phyloP scores from a whole-genome alignment of 2,113 vertebrate species.

The Onychorhynchus coronatus region DNA sequence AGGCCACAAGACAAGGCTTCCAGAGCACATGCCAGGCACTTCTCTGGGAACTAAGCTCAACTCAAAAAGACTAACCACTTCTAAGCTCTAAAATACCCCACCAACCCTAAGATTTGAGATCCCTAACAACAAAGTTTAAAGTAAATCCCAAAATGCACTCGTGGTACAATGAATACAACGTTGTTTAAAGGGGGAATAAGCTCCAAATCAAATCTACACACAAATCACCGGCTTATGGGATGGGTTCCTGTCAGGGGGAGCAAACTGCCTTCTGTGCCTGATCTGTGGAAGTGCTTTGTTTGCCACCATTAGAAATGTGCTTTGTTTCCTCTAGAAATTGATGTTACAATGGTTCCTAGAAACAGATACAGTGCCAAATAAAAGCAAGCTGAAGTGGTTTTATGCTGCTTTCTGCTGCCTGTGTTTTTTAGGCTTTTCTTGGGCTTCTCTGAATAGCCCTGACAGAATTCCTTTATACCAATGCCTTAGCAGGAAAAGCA shows the following conservation, averaged over 20 bases:
- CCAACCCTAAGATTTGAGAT: not conserved
- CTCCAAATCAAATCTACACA: not conserved
- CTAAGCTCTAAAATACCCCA: not conserved
- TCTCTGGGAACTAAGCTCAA: not conserved
- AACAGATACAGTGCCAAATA: not conserved
- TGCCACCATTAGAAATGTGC: not conserved
- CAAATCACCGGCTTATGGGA: not conserved
- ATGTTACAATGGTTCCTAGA: constrained; percentile 6
- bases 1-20: not conserved
- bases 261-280: not conserved
- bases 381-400: not conserved
- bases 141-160: not conserved
- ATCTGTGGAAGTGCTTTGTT: not conserved
- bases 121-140: not conserved
- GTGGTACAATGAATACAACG: not conserved
- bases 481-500: not conserved
- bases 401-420: not conserved
- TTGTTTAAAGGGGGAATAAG: not conserved
- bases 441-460: not conserved
- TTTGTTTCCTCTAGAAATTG: constrained; percentile 17
- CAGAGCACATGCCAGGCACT: not conserved
- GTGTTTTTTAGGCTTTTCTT: not conserved
- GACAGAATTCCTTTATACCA: not conserved
- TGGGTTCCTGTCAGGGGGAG: not conserved
- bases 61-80: not conserved